Evolutionary conservation across 2,888 invertebrate genomes (phyloP).

Genomic region (Conus canariensis): DNA sequence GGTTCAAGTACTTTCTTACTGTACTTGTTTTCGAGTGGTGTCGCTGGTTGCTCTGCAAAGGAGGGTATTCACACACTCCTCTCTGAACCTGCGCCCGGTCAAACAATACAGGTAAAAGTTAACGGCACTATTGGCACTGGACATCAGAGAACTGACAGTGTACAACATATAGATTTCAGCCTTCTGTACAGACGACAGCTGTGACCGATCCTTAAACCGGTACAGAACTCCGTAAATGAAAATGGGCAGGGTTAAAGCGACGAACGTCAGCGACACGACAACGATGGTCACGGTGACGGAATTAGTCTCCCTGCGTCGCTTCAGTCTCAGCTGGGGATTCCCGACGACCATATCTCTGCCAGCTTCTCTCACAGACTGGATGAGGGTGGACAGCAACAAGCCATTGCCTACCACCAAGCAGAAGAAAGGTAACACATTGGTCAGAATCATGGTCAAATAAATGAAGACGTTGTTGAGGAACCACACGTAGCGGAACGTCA

Average conservation of each 20-base stretch:
- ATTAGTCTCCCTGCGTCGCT: background rate
- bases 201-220: background rate
- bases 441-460: background rate
- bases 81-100: background rate
- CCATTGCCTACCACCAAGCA: background rate
- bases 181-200: background rate
- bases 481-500: background rate
- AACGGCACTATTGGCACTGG: background rate
- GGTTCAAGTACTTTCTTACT: too few species aligned
- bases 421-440: background rate
- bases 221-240: background rate
- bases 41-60: background rate
- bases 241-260: background rate
- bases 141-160: background rate
- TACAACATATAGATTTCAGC: background rate
- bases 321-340: background rate
- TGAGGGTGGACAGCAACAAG: background rate
- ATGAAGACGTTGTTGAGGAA: slow-evolving; percentile 1
- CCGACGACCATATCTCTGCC: background rate
- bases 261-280: background rate
- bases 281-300: background rate
- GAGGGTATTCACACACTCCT: background rate
- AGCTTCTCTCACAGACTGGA: background rate
- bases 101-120: background rate
- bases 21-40: too few species aligned